Percentiles rank a stretch among this genome's conserved stretches.
Conservation (phyloP, 2,113 vertebrate species). For the Hemicordylus capensis region DNA sequence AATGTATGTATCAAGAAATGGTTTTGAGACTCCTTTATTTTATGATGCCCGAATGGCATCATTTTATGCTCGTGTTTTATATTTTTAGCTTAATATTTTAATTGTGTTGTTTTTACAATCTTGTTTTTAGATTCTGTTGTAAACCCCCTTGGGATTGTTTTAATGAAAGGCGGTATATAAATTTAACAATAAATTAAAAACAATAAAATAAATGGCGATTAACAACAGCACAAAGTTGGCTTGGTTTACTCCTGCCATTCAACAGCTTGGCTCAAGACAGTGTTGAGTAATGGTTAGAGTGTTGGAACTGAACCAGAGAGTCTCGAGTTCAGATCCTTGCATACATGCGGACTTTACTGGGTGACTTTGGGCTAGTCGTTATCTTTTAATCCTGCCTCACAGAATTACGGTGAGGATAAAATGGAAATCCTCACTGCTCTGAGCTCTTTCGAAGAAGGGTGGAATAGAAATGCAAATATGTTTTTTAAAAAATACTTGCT, state of each 20-base stretch:
- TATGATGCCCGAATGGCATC: too few relatives aligned
- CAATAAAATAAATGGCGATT: too few relatives aligned
- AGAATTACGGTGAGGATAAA: not conserved
- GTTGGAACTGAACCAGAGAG: not conserved
- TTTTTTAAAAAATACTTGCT: too few relatives aligned
- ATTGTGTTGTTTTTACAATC: too few relatives aligned
- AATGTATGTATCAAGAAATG: not conserved
- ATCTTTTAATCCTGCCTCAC: not conserved
- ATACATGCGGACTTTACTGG: not conserved
- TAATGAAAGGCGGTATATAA: too few relatives aligned
- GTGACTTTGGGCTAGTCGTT: not conserved
- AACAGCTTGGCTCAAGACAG: not conserved
- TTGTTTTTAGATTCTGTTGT: too few relatives aligned
- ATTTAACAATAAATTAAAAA: too few relatives aligned
- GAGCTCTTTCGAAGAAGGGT: not conserved
- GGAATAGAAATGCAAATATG: too few relatives aligned
- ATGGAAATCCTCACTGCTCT: not conserved
- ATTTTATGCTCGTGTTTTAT: too few relatives aligned
- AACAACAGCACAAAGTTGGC: not conserved
- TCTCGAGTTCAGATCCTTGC: too few relatives aligned
- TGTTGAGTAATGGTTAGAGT: not conserved
- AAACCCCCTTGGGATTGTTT: too few relatives aligned
- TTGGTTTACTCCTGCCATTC: not conserved
- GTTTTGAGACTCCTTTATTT: not conserved
- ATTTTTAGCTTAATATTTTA: too few relatives aligned